Evolutionary conservation across 1,140 invertebrate genomes (phyloP).

Genomic region (Bombus breviceps): DNA sequence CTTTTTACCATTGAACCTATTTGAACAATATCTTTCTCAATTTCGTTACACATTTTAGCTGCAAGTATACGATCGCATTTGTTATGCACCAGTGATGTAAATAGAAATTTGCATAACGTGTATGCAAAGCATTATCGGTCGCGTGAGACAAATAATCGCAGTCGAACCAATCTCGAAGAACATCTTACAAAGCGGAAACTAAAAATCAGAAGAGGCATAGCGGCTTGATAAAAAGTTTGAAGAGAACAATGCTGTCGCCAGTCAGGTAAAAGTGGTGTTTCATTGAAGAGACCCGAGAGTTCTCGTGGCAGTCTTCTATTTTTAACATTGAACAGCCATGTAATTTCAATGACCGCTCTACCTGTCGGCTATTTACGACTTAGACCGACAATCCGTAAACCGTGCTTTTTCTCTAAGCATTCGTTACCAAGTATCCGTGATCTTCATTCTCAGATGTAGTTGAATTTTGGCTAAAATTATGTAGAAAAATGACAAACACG

Average conservation of each 20-base stretch:
- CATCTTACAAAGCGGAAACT: neutral
- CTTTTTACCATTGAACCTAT: too few species aligned
- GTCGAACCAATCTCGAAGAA: neutral
- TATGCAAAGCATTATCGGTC: neutral
- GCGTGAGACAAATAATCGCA: neutral
- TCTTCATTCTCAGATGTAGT: neutral
- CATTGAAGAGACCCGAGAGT: neutral
- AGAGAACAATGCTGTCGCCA: neutral
- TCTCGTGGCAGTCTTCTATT: neutral
- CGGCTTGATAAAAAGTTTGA: neutral
- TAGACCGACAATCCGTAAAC: neutral
- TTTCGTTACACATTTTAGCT: too few species aligned
- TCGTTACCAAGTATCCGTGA: neutral
- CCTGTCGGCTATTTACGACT: neutral
- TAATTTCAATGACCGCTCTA: neutral
- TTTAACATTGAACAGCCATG: neutral
- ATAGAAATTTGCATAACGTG: neutral
- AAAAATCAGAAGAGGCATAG: neutral
- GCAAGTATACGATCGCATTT: neutral
- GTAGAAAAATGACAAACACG: neutral
- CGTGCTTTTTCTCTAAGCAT: neutral
- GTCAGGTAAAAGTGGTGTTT: neutral
- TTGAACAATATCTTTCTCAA: neutral
- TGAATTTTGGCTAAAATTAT: neutral
- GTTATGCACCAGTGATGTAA: neutral